Conservation (phyloP, 2,113 vertebrate species). For the Rhadina sibilatrix region DNA sequence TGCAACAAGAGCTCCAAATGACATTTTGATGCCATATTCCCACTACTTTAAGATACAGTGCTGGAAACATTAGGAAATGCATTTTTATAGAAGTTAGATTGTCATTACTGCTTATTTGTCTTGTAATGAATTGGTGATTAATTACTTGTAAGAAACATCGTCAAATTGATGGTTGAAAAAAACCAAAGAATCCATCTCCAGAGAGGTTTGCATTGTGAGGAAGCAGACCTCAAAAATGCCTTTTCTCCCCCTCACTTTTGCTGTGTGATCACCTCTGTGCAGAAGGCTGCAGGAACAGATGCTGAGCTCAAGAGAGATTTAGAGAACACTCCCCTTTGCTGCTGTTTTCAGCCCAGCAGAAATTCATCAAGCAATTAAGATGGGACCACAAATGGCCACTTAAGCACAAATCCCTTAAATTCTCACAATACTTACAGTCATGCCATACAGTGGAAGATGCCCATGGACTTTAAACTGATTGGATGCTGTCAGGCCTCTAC, state of each 20-base stretch:
- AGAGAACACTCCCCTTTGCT: background rate
- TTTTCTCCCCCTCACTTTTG: fast-evolving
- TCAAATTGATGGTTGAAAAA: background rate
- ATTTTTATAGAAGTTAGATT: background rate
- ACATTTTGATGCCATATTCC: background rate
- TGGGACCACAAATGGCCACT: background rate
- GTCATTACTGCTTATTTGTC: background rate
- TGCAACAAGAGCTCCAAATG: background rate
- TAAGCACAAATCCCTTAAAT: background rate
- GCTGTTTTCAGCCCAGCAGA: background rate
- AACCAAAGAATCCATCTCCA: background rate
- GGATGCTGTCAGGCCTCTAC: slow-evolving; percentile 88
- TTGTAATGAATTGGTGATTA: background rate
- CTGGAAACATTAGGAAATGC: background rate
- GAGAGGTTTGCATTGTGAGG: background rate
- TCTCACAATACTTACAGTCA: slow-evolving; percentile 85
- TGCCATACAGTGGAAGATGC: slow-evolving; percentile 88
- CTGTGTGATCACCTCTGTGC: background rate
- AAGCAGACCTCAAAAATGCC: background rate
- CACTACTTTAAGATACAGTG: background rate
- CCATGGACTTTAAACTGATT: slow-evolving; percentile 98
- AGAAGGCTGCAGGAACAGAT: background rate
- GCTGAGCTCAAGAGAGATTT: background rate
- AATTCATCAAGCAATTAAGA: background rate
- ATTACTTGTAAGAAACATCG: background rate